Percentiles rank a stretch among this genome's conserved stretches.
These are phyloP conservation scores for Seira sanloemensis DNA, from an alignment of 2,888 invertebrate species.

Conservation along the genomic window DNA sequence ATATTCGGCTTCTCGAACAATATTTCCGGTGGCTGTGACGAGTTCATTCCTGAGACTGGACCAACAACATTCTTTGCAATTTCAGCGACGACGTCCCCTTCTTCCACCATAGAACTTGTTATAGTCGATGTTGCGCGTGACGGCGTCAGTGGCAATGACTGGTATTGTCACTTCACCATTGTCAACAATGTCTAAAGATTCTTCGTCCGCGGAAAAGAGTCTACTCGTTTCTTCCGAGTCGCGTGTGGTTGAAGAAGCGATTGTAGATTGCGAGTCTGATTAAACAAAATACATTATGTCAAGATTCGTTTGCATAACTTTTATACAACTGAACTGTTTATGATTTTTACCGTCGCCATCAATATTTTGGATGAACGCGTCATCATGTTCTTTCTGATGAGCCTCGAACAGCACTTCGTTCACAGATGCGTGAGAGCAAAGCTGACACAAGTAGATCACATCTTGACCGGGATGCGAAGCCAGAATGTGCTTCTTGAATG, in stretches of 20 bases:
- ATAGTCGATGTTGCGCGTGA: too few species aligned
- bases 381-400: conserved; percentile 79
- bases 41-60: too few species aligned
- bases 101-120: too few species aligned
- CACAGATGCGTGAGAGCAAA: conserved; percentile 80
- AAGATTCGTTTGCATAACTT: neutral
- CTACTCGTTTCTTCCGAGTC: neutral
- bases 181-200: conserved; percentile 75
- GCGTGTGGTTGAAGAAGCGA: neutral
- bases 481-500: conserved; percentile 80
- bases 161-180: conserved; percentile 80
- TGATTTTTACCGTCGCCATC: neutral
- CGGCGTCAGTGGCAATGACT: conserved; percentile 71
- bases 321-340: neutral
- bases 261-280: neutral
- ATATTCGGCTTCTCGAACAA: neutral
- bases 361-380: conserved; percentile 65
- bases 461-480: conserved; percentile 77
- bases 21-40: neutral
- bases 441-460: conserved; percentile 78
- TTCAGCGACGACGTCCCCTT: too few species aligned
- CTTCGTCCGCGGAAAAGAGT: conserved; percentile 61
- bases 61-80: too few species aligned
- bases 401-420: conserved; percentile 78
- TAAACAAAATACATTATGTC: conserved; percentile 28